Conservation (phyloP, 1,140 invertebrate genomes). For the Trichoplusia ni region DNA sequence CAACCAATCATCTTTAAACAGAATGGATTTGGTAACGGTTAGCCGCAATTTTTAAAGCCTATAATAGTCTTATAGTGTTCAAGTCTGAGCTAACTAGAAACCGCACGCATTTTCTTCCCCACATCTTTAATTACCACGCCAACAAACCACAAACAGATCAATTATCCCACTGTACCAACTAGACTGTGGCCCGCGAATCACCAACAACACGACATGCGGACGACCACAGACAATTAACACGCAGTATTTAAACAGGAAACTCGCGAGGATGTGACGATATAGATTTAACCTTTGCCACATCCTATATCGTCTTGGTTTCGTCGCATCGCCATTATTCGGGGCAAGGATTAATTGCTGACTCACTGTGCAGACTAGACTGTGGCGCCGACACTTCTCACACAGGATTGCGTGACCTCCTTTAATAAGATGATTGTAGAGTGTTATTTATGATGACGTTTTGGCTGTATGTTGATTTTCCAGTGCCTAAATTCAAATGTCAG, state of each 20-base stretch:
- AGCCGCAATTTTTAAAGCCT: no score
- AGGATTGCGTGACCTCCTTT: conserved; percentile 19
- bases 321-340: conserved; percentile 53
- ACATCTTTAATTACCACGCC: neutral
- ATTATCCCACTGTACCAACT: neutral
- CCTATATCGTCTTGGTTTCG: conserved; percentile 67
- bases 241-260: conserved; percentile 65
- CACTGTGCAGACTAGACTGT: conserved; percentile 34
- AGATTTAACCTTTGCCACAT: conserved; percentile 77
- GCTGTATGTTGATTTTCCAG: no score
- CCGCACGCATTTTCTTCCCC: no score
- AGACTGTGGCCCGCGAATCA: conserved; percentile 4
- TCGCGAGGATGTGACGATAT: conserved; percentile 73
- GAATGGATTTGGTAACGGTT: no score
- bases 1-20: no score
- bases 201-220: conserved; percentile 43
- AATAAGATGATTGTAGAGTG: neutral
- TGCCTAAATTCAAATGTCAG: no score
- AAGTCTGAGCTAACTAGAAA: no score
- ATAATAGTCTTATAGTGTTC: no score
- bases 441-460: neutral
- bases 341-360: conserved; percentile 54
- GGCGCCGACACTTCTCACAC: conserved; percentile 3
- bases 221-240: conserved; percentile 61
- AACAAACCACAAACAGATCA: conserved; percentile 3